Conservation (phyloP, 2,888 invertebrate genomes). For the Drosophila tripunctata region DNA sequence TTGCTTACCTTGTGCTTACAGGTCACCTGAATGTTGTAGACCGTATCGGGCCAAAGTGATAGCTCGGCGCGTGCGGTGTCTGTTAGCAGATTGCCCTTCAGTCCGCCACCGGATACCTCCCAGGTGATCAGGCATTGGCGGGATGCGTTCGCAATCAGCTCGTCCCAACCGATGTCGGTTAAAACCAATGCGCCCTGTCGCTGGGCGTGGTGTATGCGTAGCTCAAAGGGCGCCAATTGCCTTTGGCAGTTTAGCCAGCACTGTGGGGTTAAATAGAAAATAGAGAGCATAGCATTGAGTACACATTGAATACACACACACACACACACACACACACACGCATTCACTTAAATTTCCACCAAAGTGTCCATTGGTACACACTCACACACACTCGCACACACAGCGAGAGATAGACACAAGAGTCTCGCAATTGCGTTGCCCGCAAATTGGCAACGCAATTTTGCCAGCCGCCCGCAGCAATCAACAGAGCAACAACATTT, state of each 20-base stretch:
- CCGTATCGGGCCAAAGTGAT: conserved; percentile 84
- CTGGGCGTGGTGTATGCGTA: conserved; percentile 82
- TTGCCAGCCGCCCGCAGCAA: conserved; percentile 54
- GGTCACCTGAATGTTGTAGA: conserved; percentile 84
- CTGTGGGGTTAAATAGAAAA: conserved; percentile 54
- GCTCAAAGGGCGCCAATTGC: conserved; percentile 72
- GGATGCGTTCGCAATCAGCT: conserved; percentile 71
- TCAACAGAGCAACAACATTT: conserved; percentile 47
- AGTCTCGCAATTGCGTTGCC: conserved; percentile 36
- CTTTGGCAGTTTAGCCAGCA: conserved; percentile 83
- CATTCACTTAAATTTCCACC: neutral
- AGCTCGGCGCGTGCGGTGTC: conserved; percentile 83
- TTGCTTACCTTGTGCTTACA: conserved; percentile 84
- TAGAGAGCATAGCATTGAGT: neutral
- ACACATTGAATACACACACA: conserved; percentile 11
- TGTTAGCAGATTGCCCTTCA: conserved; percentile 84
- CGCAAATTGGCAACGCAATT: conserved; percentile 69
- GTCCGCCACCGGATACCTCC: conserved; percentile 84
- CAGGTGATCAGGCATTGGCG: conserved; percentile 84
- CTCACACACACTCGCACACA: neutral
- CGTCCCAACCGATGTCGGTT: conserved; percentile 84
- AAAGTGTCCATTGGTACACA: conserved; percentile 5
- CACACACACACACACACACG: conserved; percentile 3
- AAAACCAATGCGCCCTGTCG: conserved; percentile 83
- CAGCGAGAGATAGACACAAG: neutral